Evolutionary conservation across 2,888 invertebrate genomes (phyloP).

Genomic region (Torymus tubicola): DNA sequence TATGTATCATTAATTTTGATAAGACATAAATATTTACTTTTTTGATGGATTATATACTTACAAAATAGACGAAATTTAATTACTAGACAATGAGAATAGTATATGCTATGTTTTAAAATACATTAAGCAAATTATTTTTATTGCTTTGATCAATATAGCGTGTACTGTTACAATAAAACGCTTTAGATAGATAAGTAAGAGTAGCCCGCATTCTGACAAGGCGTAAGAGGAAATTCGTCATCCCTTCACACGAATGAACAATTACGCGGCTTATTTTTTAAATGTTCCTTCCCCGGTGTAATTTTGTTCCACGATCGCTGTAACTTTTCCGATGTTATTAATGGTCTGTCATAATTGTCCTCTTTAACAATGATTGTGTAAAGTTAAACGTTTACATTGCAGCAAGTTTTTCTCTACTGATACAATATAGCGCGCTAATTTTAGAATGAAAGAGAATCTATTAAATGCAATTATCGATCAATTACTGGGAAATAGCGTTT

Average conservation of each 20-base stretch:
- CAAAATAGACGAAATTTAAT: too few relatives aligned
- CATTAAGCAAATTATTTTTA: background rate
- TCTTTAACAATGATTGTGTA: too few relatives aligned
- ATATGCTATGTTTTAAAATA: background rate
- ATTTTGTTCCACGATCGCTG: background rate
- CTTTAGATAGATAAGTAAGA: slow-evolving; percentile 1
- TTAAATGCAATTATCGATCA: too few relatives aligned
- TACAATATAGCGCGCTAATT: too few relatives aligned
- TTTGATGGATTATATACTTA: too few relatives aligned
- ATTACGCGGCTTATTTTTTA: slow-evolving; percentile 9
- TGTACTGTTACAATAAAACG: background rate
- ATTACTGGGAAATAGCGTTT: too few relatives aligned
- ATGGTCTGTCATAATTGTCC: background rate
- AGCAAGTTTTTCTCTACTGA: too few relatives aligned
- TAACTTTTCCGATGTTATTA: background rate
- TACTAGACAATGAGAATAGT: too few relatives aligned
- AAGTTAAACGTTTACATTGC: too few relatives aligned
- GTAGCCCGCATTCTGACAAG: slow-evolving; percentile 18
- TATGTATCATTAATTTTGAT: too few relatives aligned
- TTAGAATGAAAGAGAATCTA: too few relatives aligned
- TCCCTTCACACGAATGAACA: slow-evolving; percentile 12
- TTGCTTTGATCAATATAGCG: slow-evolving; percentile 11
- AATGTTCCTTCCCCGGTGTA: slow-evolving; percentile 5
- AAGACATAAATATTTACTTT: too few relatives aligned
- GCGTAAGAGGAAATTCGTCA: slow-evolving; percentile 21